These are phyloP conservation scores for Trichacis sp. DNA, from an alignment of 2,888 invertebrate genomes.

Conservation along the genomic window DNA sequence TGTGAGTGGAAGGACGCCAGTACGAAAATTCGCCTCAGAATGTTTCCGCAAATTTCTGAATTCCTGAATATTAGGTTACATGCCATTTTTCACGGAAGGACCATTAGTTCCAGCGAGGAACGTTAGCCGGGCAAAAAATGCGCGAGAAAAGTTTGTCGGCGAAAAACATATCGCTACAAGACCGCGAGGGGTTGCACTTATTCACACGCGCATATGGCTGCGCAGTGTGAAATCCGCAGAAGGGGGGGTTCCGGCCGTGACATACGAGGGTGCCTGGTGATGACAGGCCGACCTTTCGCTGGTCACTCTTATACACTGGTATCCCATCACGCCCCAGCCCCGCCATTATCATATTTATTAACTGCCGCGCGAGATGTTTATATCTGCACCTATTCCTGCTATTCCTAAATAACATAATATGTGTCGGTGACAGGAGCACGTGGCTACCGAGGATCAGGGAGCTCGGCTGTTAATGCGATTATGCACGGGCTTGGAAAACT, in stretches of 20 bases:
- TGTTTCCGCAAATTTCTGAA: no score
- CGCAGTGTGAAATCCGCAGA: conserved; percentile 36
- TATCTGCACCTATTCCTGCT: conserved; percentile 65
- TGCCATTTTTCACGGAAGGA: no score
- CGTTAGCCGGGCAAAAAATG: no score
- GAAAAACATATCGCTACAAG: background rate
- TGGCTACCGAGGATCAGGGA: conserved; percentile 48
- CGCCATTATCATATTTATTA: conserved; percentile 69
- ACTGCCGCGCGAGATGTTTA: conserved; percentile 63
- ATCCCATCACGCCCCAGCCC: conserved; percentile 52
- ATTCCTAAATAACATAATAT: conserved; percentile 68
- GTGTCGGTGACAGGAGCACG: conserved; percentile 68
- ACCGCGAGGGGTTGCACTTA: conserved; percentile 31
- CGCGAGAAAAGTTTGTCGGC: background rate
- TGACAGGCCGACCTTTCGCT: conserved; percentile 65
- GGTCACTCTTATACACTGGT: conserved; percentile 67
- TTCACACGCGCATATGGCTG: conserved; percentile 35
- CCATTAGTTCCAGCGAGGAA: no score
- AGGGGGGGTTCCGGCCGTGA: conserved; percentile 51
- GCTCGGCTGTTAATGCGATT: conserved; percentile 58
- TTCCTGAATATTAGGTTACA: no score
- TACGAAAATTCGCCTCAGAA: no score
- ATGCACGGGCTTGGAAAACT: conserved; percentile 22
- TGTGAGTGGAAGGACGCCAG: no score
- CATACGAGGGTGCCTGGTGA: conserved; percentile 64